Percentiles rank a stretch among this genome's conserved stretches.
Conservation (phyloP, 92 coral and sea anemone genomes). For the Phenganax subtilis region DNA sequence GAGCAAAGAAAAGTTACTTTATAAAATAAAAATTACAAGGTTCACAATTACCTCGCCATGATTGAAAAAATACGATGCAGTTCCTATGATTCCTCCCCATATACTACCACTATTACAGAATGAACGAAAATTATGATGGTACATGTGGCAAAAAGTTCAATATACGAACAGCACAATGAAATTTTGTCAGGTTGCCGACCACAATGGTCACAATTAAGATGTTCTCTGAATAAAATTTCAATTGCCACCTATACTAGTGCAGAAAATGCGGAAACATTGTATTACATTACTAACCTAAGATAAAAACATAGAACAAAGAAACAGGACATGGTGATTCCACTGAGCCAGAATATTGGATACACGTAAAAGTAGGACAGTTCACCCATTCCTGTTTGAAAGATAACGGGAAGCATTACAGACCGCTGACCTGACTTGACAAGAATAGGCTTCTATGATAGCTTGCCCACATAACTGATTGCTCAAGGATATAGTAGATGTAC, state of each 20-base stretch:
- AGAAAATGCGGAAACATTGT: too few species aligned
- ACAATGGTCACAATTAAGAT: too few species aligned
- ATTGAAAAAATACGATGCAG: slow-evolving; percentile 77
- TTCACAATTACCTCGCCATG: slow-evolving; percentile 78
- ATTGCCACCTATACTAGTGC: too few species aligned
- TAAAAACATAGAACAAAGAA: slow-evolving; percentile 89
- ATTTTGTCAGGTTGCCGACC: too few species aligned
- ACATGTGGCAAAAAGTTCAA: background rate
- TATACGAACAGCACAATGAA: background rate
- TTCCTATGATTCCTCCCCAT: slow-evolving; percentile 90
- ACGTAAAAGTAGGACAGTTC: slow-evolving; percentile 90
- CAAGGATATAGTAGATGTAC: background rate
- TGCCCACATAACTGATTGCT: background rate
- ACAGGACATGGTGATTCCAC: slow-evolving; percentile 90
- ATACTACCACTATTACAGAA: slow-evolving; percentile 65
- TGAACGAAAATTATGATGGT: background rate
- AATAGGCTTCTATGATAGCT: too few species aligned
- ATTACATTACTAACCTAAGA: slow-evolving; percentile 58
- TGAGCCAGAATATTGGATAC: slow-evolving; percentile 77
- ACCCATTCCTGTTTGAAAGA: slow-evolving; percentile 68
- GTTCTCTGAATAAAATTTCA: too few species aligned
- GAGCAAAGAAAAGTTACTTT: too few species aligned
- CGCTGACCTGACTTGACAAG: background rate
- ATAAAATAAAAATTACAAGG: background rate
- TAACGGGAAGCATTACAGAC: background rate